These are phyloP conservation scores for Excalfactoria chinensis DNA, from an alignment of 2,113 vertebrate species.

Conservation along the genomic window DNA sequence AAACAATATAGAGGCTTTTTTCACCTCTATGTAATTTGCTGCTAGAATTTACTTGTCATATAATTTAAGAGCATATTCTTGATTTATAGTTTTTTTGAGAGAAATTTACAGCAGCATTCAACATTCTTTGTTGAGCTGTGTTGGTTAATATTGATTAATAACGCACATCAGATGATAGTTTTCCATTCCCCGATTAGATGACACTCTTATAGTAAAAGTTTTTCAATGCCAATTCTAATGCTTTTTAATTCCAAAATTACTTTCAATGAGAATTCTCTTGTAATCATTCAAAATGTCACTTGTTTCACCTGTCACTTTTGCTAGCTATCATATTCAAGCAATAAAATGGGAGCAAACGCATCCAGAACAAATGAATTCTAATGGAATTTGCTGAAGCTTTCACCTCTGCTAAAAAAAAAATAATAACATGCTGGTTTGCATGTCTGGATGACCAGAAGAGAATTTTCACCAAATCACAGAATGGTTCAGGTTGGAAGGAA, in stretches of 20 bases:
- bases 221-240: neutral
- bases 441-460: neutral
- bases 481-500: neutral
- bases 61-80: constrained; percentile 12
- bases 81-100: constrained; percentile 45
- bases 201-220: neutral
- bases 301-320: neutral
- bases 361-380: neutral
- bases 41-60: neutral
- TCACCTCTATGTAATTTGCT: neutral
- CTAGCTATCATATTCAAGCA: neutral
- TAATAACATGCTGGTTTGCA: neutral
- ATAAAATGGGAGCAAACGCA: neutral
- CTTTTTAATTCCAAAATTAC: constrained; percentile 55
- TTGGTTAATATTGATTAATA: constrained; percentile 51
- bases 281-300: constrained; percentile 16
- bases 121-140: neutral
- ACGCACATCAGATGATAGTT: neutral
- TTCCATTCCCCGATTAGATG: constrained; percentile 48
- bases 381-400: neutral
- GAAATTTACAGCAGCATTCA: constrained; percentile 37
- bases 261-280: neutral
- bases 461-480: neutral
- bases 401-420: neutral
- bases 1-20: neutral